Evolutionary conservation across 1,140 invertebrate genomes (phyloP).

Genomic region (Phenacoccus solenopsis): DNA sequence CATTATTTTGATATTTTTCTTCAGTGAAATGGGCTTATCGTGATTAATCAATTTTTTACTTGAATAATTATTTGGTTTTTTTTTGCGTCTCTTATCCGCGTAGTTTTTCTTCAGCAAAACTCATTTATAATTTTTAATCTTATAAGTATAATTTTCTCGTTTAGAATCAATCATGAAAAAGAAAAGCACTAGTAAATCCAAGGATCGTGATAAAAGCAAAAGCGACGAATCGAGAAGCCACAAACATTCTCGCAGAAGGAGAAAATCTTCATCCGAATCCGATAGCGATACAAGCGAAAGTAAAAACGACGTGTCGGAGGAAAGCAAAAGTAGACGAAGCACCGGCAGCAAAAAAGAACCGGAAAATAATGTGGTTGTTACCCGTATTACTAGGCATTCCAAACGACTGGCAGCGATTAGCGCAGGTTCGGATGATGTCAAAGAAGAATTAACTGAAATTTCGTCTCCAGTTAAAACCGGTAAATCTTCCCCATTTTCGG

Average conservation of each 20-base stretch:
- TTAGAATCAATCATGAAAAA: neutral
- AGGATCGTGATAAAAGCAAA: conserved; percentile 5
- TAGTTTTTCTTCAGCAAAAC: no score
- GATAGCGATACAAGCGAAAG: neutral
- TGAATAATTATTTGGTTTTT: no score
- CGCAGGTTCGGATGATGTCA: neutral
- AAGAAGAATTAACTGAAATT: neutral
- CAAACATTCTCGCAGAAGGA: neutral
- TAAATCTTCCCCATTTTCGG: neutral
- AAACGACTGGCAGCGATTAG: conserved; percentile 2
- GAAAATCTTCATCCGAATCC: conserved; percentile 7
- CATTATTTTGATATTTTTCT: no score
- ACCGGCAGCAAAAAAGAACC: neutral
- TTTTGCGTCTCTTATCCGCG: no score
- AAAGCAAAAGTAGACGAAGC: neutral
- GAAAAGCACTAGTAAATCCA: neutral
- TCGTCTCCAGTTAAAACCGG: conserved; percentile 2
- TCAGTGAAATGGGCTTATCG: no score
- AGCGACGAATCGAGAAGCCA: neutral
- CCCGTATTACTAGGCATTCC: neutral
- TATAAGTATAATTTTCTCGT: no score
- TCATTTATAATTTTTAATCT: no score
- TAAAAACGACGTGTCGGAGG: neutral
- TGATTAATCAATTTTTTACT: no score
- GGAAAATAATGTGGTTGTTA: neutral